These are phyloP conservation scores for Pseudomyrmex gracilis DNA, from an alignment of 1,140 invertebrate species.

Conservation along the genomic window DNA sequence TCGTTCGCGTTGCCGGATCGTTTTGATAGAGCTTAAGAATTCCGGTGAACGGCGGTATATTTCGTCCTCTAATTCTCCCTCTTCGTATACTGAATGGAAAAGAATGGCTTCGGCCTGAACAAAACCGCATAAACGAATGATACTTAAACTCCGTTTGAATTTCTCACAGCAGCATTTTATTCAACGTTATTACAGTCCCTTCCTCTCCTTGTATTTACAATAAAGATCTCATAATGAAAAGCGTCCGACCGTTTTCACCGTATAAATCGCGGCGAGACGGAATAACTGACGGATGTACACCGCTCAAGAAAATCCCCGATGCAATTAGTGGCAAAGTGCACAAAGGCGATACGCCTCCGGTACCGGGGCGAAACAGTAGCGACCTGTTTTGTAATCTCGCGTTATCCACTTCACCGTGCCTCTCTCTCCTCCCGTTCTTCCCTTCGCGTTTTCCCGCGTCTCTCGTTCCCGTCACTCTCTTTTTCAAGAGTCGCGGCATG, in stretches of 20 bases:
- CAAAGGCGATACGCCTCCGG: slow-evolving; percentile 34
- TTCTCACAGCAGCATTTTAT: no score
- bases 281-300: background rate
- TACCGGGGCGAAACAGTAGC: slow-evolving; percentile 13
- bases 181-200: no score
- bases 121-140: background rate
- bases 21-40: background rate
- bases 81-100: background rate
- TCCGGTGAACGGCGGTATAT: background rate
- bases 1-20: background rate
- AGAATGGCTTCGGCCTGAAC: no score
- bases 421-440: background rate
- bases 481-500: slow-evolving; percentile 45
- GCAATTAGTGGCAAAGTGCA: slow-evolving; percentile 52
- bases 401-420: slow-evolving; percentile 41
- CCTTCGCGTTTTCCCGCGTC: background rate
- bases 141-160: background rate
- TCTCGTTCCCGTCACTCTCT: background rate
- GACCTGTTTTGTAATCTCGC: slow-evolving; percentile 53
- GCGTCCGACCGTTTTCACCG: slow-evolving; percentile 10
- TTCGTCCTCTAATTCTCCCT: slow-evolving; percentile 1
- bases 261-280: slow-evolving; percentile 15
- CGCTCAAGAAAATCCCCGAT: slow-evolving; percentile 34
- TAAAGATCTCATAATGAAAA: no score
- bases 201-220: no score